Conservation (phyloP, 2,888 invertebrate species). For the Plagodis dolabraria region DNA sequence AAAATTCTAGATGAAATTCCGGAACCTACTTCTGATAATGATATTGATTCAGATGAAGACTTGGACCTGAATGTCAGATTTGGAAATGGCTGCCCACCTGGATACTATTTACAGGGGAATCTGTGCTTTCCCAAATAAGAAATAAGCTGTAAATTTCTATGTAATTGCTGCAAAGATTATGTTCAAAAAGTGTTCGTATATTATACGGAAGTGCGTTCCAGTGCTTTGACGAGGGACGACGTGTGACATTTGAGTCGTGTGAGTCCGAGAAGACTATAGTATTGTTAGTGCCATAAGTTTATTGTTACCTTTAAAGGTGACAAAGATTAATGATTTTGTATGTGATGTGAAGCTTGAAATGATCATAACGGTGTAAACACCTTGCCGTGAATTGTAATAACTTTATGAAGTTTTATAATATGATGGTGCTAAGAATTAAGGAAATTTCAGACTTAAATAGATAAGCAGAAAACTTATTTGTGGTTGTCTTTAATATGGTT, state of each 20-base stretch:
- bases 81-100: conserved; percentile 30
- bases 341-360: conserved; percentile 7
- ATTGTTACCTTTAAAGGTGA: conserved; percentile 19
- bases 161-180: background rate
- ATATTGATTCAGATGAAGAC: conserved; percentile 43
- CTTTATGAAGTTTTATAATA: no score
- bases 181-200: background rate
- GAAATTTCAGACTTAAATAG: no score
- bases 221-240: conserved; percentile 23
- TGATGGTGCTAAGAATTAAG: no score
- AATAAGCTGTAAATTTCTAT: conserved; percentile 2
- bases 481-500: no score
- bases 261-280: conserved; percentile 12
- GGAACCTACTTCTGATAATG: conserved; percentile 39
- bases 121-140: conserved; percentile 47
- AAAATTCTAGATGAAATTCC: conserved; percentile 17
- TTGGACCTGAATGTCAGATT: conserved; percentile 43
- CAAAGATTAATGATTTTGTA: conserved; percentile 16
- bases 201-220: conserved; percentile 9
- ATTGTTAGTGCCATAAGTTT: conserved; percentile 21
- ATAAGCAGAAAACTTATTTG: no score
- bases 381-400: background rate
- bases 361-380: background rate
- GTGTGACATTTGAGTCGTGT: conserved; percentile 1
- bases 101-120: conserved; percentile 16